These are phyloP conservation scores for Eurois occulta DNA, from an alignment of 2,888 invertebrate genomes.

Conservation along the genomic window DNA sequence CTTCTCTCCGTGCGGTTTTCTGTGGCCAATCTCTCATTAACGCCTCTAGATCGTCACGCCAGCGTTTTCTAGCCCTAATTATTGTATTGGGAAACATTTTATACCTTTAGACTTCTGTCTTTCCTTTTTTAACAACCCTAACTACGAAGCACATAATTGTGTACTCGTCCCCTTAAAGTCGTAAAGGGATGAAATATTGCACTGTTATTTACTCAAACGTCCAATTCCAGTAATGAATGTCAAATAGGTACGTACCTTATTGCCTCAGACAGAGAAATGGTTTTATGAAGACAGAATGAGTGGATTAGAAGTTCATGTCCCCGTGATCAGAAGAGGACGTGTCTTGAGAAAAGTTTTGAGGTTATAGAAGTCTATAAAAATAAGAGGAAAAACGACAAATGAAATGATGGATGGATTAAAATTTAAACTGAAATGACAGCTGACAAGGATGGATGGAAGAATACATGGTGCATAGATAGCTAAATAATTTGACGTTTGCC, in stretches of 20 bases:
- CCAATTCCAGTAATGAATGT: conserved; percentile 43
- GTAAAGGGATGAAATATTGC: conserved; percentile 52
- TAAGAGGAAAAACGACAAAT: background rate
- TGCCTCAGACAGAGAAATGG: conserved; percentile 8
- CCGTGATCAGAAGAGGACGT: background rate
- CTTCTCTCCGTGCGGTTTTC: too few species aligned
- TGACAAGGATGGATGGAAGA: background rate
- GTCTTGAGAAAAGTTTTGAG: background rate
- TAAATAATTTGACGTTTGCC: background rate
- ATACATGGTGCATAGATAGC: background rate
- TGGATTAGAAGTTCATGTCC: background rate
- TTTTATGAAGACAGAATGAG: background rate
- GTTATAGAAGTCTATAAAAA: background rate
- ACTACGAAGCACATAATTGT: conserved; percentile 19
- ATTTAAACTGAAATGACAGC: background rate
- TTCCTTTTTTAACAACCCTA: conserved; percentile 31
- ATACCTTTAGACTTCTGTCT: background rate
- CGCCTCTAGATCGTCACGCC: too few species aligned
- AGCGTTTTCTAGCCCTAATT: too few species aligned
- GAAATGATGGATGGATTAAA: background rate
- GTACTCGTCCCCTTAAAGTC: conserved; percentile 35
- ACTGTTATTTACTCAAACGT: conserved; percentile 46
- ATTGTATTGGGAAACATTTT: background rate
- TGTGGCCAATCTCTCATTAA: too few species aligned
- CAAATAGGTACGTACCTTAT: conserved; percentile 33